Conservation (phyloP, 2,888 invertebrate species). For the Lysandra coridon region DNA sequence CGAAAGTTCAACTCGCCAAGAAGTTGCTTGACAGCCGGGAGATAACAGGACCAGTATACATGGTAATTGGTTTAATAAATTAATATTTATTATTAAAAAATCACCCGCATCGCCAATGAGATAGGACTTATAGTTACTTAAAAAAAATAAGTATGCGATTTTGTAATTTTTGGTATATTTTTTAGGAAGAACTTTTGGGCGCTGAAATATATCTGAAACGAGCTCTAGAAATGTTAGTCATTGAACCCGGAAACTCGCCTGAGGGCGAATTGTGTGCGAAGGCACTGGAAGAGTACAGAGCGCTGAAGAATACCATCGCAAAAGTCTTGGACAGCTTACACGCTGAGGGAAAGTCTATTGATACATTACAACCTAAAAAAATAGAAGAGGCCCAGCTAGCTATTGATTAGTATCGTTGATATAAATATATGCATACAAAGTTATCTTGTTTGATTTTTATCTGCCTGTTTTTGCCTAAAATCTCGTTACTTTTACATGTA, state of each 20-base stretch:
- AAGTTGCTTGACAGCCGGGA: slow-evolving; percentile 82
- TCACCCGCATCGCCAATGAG: too few relatives aligned
- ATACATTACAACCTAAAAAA: slow-evolving; percentile 34
- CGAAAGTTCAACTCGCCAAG: slow-evolving; percentile 83
- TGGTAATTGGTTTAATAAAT: slow-evolving; percentile 52
- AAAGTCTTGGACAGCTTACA: slow-evolving; percentile 58
- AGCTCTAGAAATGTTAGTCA: slow-evolving; percentile 83
- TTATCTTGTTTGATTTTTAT: background rate
- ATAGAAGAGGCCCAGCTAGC: background rate
- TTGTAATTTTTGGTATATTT: background rate
- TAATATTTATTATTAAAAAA: too few relatives aligned
- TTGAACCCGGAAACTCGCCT: slow-evolving; percentile 86
- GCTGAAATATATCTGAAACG: slow-evolving; percentile 82
- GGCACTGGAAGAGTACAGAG: slow-evolving; percentile 84
- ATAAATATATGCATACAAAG: background rate
- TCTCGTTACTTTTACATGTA: too few relatives aligned
- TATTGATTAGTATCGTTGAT: slow-evolving; percentile 1
- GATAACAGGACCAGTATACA: slow-evolving; percentile 77
- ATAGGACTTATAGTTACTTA: too few relatives aligned
- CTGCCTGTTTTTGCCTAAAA: background rate
- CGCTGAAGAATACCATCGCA: slow-evolving; percentile 76
- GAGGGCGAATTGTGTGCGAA: slow-evolving; percentile 85
- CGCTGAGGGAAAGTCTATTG: slow-evolving; percentile 59
- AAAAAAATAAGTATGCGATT: too few relatives aligned
- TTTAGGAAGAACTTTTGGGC: slow-evolving; percentile 74